Base-by-base conservation (phyloP, 2,113 vertebrate species). In the Cephalopterus ornatus region DNA sequence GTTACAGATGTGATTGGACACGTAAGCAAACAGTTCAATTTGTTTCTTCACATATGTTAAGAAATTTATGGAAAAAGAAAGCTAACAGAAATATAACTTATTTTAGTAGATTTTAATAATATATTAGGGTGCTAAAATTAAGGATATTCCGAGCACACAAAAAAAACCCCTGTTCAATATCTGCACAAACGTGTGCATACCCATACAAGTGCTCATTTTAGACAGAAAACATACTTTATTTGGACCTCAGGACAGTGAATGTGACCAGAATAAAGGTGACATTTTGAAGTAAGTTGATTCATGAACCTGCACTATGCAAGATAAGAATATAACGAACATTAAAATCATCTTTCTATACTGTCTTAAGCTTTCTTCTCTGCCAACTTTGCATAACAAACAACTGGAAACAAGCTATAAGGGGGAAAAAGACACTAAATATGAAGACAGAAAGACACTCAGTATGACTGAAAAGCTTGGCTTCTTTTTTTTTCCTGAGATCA, bases 121-220 rank as follows among this genome's bases (percentile, higher is more conserved):
- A 4, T 19, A 41, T 53, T 63, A 5, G 6, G 14, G 8, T 65
- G 14, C 82, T 68, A 42, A 73, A 68, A 50, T 55, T 27, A 63
- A 19, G 27, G 9, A 63, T 2, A 1, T 75, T 82, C 11, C 59
- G 21, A 82, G 28, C 4, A 73, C 50, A 83, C 5, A 76, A 8
- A 19, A 39, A 3, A n/a, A n/a, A n/a, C 0, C 1, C 2, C 46
- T 6, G 6, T 39, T 58, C 6, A 55, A 46, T 65, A 65, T 30
- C 21, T 65, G 7, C 49, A 85, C 12, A 81, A 86, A 84, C 5
- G 3, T 13, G 7, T 46, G 21, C 26, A 74, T 22, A 53, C 3
- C 19, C 50, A 33, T 33, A 39, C 2, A 83, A 53, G 5, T 9
- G 23, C 23, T 93, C 23, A 23, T 52, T 91, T 89, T 33, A 53